Conservation (phyloP, 2,113 vertebrate genomes). For the Syngnathoides biaculeatus region DNA sequence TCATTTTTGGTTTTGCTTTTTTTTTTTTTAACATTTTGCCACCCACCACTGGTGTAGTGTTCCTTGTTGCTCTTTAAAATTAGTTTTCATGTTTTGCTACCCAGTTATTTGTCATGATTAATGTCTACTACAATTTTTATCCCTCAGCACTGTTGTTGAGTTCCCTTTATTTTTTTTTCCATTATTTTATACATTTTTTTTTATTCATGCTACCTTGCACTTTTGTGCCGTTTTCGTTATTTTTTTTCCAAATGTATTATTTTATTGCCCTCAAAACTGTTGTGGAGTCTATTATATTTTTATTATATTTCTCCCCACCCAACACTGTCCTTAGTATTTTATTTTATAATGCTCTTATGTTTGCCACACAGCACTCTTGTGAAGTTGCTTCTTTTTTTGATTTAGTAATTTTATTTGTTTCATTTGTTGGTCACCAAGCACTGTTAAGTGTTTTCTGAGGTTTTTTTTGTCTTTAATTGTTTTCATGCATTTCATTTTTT, state of each 20-base stretch:
- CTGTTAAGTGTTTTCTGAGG: conserved; percentile 53
- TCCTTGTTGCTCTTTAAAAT: background rate
- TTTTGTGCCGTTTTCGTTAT: background rate
- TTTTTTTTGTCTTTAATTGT: background rate
- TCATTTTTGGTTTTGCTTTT: conserved; percentile 1
- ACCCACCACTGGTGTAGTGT: conserved; percentile 17
- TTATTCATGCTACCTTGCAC: background rate
- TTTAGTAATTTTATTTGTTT: background rate
- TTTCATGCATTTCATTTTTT: conserved; percentile 45
- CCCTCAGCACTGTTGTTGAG: background rate
- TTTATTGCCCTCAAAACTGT: background rate
- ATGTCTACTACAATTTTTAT: background rate
- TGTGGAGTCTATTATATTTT: background rate
- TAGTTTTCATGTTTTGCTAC: background rate
- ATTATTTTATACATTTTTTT: background rate
- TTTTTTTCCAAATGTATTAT: background rate
- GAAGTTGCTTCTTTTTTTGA: background rate
- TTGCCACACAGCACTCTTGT: background rate
- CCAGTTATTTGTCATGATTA: background rate
- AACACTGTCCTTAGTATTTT: background rate
- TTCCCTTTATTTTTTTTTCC: background rate
- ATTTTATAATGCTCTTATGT: background rate
- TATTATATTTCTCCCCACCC: background rate
- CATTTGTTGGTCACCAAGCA: conserved; percentile 68
- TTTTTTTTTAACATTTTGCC: conserved; percentile 55